Conservation (phyloP, 2,113 vertebrate species). For the Malurus elegans region DNA sequence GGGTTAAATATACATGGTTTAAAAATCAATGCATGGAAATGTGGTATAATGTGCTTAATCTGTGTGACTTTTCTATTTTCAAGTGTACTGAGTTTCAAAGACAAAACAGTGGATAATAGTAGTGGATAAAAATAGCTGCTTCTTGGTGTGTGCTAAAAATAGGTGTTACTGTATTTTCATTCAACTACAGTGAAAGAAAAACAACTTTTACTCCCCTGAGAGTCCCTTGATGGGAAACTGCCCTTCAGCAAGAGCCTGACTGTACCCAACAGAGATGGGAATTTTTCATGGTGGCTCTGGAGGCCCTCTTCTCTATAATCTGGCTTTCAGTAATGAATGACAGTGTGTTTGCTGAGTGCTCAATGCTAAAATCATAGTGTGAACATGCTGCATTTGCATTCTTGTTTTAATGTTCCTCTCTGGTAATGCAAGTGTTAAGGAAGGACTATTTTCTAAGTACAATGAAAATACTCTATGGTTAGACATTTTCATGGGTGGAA, state of each 20-base stretch:
- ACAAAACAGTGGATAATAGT: neutral
- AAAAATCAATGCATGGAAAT: neutral
- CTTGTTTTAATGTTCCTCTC: neutral
- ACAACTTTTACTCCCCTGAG: neutral
- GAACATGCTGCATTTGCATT: neutral
- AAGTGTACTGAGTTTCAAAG: neutral
- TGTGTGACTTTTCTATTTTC: neutral
- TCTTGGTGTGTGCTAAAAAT: neutral
- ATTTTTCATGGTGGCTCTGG: neutral
- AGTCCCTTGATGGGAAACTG: neutral
- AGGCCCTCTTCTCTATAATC: neutral
- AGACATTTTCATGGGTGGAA: neutral
- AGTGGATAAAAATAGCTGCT: neutral
- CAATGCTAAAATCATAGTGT: neutral
- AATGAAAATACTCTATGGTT: neutral
- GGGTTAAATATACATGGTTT: neutral
- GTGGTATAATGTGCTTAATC: neutral
- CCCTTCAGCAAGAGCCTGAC: neutral
- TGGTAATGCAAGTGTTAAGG: neutral
- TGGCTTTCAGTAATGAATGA: neutral
- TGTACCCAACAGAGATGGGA: rapidly evolving
- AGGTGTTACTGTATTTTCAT: neutral
- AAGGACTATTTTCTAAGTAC: neutral
- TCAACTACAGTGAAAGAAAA: neutral
- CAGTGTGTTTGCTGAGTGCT: neutral